Base-by-base conservation (phyloP, 2,888 invertebrate genomes). In the Melinopterus prodromus region DNA sequence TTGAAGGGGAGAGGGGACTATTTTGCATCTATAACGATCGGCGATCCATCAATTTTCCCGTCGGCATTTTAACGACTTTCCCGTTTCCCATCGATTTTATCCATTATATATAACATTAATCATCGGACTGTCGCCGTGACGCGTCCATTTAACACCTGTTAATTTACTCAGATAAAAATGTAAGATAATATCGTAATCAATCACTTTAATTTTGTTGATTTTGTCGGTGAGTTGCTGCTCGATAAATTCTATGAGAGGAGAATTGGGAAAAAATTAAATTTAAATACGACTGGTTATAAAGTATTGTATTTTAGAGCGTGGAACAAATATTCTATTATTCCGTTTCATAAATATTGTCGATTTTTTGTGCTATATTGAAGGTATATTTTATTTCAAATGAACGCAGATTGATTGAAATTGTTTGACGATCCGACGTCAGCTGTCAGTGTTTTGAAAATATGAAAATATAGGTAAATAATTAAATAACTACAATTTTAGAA, bases 171-270 rank as follows among this genome's bases (percentile, higher is more conserved):
- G 78, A 78, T 78, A 78, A 76, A 78, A 78, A 78, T 16, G 75
- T 78, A 75, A 79, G 79, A 79, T 79, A 79, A 77, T 72, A 79
- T 69, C 69, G 79, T 69, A 79, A 79, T 79, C 79, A 79, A 79
- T 79, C 79, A 79, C 77, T 77, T 53, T 53, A 53, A 53, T 53
- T 53, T 53, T 53, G 53, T 53, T 53, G 53, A 53, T 53, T 53
- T 53, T 53, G 53, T 12, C 53, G 7, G 9, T 12, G 53, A 53
- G 53, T 69, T 78, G 38, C 16, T 16, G 36, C 36, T 16, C 37
- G 15, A 16, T 75, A 7, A 53, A 7, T 53, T 53, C 53, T 7
- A 53, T 4, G 53, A 53, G 53, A 53, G 9, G 9, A 12, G 9
- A 53, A 12, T 0, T 2, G 53, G 5, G 53, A 53, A 53, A 53